Evolutionary conservation across 2,113 vertebrate species (phyloP), one percentile per base, ranked within the genome.

Genomic region (Patagioenas fasciata): DNA sequence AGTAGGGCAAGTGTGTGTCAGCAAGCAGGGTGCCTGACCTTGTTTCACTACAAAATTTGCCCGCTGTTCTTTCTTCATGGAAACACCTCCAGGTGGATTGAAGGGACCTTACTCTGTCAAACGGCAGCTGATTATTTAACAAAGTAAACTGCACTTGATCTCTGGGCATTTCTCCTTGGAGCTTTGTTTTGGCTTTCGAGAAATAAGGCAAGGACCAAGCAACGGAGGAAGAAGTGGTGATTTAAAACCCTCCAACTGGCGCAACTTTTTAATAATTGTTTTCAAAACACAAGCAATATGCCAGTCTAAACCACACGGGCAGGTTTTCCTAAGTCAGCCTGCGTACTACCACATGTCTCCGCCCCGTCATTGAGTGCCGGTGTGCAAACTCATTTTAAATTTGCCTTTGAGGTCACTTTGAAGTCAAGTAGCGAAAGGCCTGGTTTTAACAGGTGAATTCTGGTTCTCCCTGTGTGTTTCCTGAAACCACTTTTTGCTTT

Each of bases 391-490:
- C 48, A 40, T 88, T 96, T 92, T n/a, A 58, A 62, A 85, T 93
- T 87, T 91, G 79, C 86, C 87, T 94, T 61, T 56, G 80, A 95
- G 91, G 95, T 95, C 93, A 96, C 73, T 95, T 92, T 86, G 93
- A 96, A 95, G 93, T 88, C 92, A 94, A 89, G 91, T 61, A 87
- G 86, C 88, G 75, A 84, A 89, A 90, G 57, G 73, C 80, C 93
- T 0, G 5, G 96, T 96, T 96, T 57, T 38, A 93, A 77, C 96
- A 95, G 95, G 96, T 92, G 86, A 40, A 62, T 94, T 95, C 96
- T 91, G 83, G 96, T 95, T 97, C 84, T 87, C 80, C 50, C 69
- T 28, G 88, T 53, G 9, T 86, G 85, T 96, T 88, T 87, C 80
- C 86, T 87, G 92, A 54, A 96, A 92, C 5, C 31, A 79, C 66